Base-by-base conservation (phyloP, 2,888 invertebrate species). In the Leptinotarsa peninsularis region DNA sequence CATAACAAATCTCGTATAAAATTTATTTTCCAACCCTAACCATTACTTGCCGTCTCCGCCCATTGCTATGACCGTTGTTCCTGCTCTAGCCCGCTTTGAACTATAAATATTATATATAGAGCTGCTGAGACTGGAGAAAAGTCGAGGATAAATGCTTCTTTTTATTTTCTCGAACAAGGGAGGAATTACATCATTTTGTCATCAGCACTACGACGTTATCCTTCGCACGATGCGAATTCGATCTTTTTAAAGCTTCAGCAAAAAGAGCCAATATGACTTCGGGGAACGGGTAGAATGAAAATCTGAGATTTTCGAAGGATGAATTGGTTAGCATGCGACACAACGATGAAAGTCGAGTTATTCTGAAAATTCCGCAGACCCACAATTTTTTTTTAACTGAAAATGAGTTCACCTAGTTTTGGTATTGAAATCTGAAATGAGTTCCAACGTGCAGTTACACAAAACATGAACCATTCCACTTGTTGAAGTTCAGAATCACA, bases 121-220 rank as follows among this genome's bases (percentile, higher is more conserved):
- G n/a, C 17, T 56, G 56, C 68, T 68, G 68, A 68, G 68, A 69
- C 43, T 69, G n/a, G 69, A 43, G 43, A 54, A 56, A 54, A 69
- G 43, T 69, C 68, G 23, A 21, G 5, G 14, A 54, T 14, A 13
- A 43, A 69, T 33, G 50, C 17, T 56, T 56, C 56, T 69, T 69
- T 58, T 69, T 33, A 69, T 69, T 54, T 56, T 33, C 43, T 43
- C 33, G 69, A 69, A 69, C 69, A 69, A 69, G 56, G 33, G 43
- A 56, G 43, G 69, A 54, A 69, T 69, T 14, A 69, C 49, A 69
- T 69, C 69, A 69, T 69, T 69, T 69, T 56, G 69, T 69, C 69
- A 69, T 69, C 69, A 69, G 43, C 69, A 69, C 43, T 10, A 68
- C 43, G 18, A 56, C 56, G 69, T 69, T 69, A 69, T 69, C 56